Evolutionary conservation across 1,140 invertebrate species (phyloP).

Genomic region (Proctacanthus coquilletti): DNA sequence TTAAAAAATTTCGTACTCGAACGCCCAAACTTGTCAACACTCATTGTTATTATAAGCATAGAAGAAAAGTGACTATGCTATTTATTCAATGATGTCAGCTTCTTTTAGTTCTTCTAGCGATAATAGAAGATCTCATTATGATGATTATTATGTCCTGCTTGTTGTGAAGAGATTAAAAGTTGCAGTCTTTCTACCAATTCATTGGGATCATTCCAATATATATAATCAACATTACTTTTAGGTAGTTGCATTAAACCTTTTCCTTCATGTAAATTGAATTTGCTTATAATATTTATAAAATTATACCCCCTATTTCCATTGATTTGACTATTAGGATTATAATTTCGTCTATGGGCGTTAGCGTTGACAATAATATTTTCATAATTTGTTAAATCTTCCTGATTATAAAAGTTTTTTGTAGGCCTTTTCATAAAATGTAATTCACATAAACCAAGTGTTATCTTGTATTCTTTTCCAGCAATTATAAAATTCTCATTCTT

Average conservation of each 20-base stretch:
- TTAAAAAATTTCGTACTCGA: conserved; percentile 6
- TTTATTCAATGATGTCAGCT: too few relatives aligned
- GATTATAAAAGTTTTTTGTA: conserved; percentile 6
- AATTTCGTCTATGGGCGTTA: conserved; percentile 12
- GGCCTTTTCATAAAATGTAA: conserved; percentile 12
- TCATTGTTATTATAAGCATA: too few relatives aligned
- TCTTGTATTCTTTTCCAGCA: conserved; percentile 5
- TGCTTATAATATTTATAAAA: conserved; percentile 6
- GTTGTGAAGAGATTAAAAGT: conserved; percentile 19
- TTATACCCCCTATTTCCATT: conserved; percentile 6
- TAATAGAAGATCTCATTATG: conserved; percentile 29
- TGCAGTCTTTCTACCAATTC: conserved; percentile 23
- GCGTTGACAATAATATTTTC: conserved; percentile 11
- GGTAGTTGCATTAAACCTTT: conserved; percentile 2
- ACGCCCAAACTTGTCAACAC: conserved; percentile 13
- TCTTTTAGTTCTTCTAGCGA: too few relatives aligned
- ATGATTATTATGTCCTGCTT: conserved; percentile 20
- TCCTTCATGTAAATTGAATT: conserved; percentile 8
- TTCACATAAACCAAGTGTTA: conserved; percentile 12
- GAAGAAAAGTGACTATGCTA: too few relatives aligned
- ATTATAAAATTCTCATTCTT: background rate
- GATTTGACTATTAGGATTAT: conserved; percentile 9
- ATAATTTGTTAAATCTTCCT: conserved; percentile 11
- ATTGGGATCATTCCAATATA: conserved; percentile 28
- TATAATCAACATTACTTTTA: conserved; percentile 13